Conservation (phyloP, 2,113 vertebrate species). For the Bujurquina vittata region DNA sequence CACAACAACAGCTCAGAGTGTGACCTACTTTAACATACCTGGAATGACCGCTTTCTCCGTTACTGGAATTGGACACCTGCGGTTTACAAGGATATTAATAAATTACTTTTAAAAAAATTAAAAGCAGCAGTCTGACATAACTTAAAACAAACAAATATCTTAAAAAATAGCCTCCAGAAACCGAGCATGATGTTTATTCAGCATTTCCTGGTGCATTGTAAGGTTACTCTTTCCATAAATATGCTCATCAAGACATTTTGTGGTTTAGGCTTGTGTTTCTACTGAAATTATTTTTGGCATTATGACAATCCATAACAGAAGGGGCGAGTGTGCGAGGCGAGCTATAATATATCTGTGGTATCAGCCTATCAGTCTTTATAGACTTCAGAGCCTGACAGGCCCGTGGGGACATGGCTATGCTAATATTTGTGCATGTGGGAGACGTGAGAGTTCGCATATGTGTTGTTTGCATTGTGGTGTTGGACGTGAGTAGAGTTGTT, state of each 20-base stretch:
- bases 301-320: neutral
- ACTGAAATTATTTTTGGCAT: slow-evolving; percentile 17
- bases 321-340: neutral
- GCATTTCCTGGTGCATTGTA: slow-evolving; percentile 17
- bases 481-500: slow-evolving; percentile 22
- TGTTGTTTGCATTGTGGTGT: slow-evolving; percentile 21
- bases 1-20: neutral
- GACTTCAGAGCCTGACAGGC: neutral
- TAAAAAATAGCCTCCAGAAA: slow-evolving; percentile 41
- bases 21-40: slow-evolving; percentile 4
- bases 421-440: slow-evolving; percentile 21
- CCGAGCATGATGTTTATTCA: slow-evolving; percentile 34
- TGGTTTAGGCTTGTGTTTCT: slow-evolving; percentile 11
- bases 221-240: slow-evolving; percentile 30
- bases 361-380: neutral
- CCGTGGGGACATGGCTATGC: neutral
- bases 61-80: neutral
- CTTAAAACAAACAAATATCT: slow-evolving; percentile 32
- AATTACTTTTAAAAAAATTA: neutral
- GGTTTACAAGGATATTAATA: slow-evolving; percentile 15
- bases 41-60: neutral
- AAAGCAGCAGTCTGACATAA: neutral
- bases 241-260: slow-evolving; percentile 13
- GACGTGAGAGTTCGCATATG: neutral
- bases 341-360: slow-evolving; percentile 14